These are phyloP conservation scores for Lathamus discolor DNA, from an alignment of 2,113 vertebrate species.

Conservation along the genomic window DNA sequence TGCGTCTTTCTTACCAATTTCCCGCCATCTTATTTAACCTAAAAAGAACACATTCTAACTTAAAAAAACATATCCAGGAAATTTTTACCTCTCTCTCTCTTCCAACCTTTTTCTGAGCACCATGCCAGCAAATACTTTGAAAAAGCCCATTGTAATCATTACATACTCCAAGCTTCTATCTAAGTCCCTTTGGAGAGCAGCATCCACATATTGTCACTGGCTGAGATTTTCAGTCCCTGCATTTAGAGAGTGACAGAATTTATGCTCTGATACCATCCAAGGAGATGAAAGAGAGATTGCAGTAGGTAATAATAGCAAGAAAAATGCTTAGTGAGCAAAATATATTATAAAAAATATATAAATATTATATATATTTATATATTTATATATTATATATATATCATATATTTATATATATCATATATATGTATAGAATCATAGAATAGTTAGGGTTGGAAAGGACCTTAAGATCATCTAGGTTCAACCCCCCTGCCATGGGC, in stretches of 20 bases:
- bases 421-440: too few relatives aligned
- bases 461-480: too few relatives aligned
- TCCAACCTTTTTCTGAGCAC: background rate
- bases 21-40: background rate
- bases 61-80: background rate
- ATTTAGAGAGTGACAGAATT: background rate
- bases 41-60: background rate
- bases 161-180: background rate
- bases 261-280: background rate
- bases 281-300: background rate
- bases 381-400: too few relatives aligned
- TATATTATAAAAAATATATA: background rate
- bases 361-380: too few relatives aligned
- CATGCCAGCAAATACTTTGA: background rate
- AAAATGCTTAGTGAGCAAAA: background rate
- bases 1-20: background rate
- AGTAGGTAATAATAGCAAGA: background rate
- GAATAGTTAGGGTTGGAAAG: too few relatives aligned
- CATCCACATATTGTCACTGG: background rate
- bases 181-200: background rate
- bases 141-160: background rate
- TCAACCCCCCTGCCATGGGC: too few relatives aligned
- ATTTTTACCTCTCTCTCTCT: background rate
- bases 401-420: too few relatives aligned
- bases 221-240: background rate